These are phyloP conservation scores for Helicoverpa zea DNA, from an alignment of 1,140 invertebrate species.

Conservation along the genomic window DNA sequence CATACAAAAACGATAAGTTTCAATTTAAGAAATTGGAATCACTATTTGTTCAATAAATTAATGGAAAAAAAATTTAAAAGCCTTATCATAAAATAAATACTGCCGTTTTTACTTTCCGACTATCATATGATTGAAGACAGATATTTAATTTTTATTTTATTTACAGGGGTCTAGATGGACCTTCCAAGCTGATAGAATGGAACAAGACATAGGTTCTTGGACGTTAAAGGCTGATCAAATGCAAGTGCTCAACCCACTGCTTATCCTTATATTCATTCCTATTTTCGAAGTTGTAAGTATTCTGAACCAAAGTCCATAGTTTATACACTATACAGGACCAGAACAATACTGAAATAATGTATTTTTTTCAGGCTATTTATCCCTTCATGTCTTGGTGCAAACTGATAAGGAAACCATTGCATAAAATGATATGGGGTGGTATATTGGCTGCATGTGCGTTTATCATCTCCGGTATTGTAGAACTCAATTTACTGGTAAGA, in stretches of 20 bases:
- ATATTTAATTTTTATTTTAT: not conserved
- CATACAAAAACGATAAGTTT: no score
- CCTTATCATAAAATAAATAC: no score
- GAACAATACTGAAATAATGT: not conserved
- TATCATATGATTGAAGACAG: no score
- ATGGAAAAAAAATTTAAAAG: no score
- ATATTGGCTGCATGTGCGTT: slow-evolving; percentile 94
- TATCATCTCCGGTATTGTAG: slow-evolving; percentile 94
- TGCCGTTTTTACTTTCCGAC: not conserved
- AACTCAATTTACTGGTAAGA: slow-evolving; percentile 92
- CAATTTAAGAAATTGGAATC: no score
- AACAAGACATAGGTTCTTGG: slow-evolving; percentile 88
- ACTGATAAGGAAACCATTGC: slow-evolving; percentile 93
- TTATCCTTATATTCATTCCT: slow-evolving; percentile 93
- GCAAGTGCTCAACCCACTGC: slow-evolving; percentile 93
- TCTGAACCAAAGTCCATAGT: not conserved
- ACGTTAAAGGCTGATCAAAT: slow-evolving; percentile 93
- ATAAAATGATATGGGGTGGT: slow-evolving; percentile 94
- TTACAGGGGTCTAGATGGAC: slow-evolving; percentile 87
- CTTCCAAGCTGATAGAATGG: slow-evolving; percentile 90
- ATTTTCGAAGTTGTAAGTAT: slow-evolving; percentile 90
- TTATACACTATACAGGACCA: no score
- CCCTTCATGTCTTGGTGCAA: slow-evolving; percentile 94
- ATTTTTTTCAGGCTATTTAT: slow-evolving; percentile 88
- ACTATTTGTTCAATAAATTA: no score